Base-by-base conservation (phyloP, 2,113 vertebrate genomes). In the Numida meleagris region DNA sequence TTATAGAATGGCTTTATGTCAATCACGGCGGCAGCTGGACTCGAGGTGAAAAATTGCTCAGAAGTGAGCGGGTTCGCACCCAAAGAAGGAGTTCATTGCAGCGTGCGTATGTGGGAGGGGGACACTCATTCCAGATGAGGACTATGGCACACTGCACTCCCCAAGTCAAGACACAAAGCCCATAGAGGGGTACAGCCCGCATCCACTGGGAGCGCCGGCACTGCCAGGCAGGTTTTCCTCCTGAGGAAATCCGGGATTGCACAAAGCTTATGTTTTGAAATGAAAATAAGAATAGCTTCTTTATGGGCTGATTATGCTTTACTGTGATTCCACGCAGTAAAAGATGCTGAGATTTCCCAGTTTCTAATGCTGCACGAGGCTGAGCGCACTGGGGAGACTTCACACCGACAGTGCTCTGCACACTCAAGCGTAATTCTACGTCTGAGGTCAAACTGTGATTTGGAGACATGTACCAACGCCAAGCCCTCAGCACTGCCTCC, bases 1-100 rank as follows among this genome's bases (percentile, higher is more conserved):
- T 99, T 99, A 99, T 99, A 98, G 98, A 98, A 98, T 98, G 98
- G 97, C 98, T 98, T 98, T 97, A 95, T 97, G 98, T 98, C 98
- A 98, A 98, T 99, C 99, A 98, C 51, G 95, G 97, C 45, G 23
- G 97, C 98, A 98, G 98, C 97, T 92, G 98, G 97, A 96, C 96
- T 88, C 42, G n/a, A 79, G 95, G 94, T 88, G 91, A 67, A 84
- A 67, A 82, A 76, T 70, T 23, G 38, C 62, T 18, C 21, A 31
- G 73, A 81, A 71, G 82, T n/a, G 80, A 65, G 61, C 2, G 21
- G 18, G 27, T 33, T 50, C 88, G 50, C 75, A 33, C 18, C 61
- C 18, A n/a, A 82, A 71, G 0, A 1, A 38, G 79, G 51, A 3
- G 2, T 29, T 63, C 51, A 50, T 16, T 0, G 5, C 10, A 20